These are phyloP conservation scores for Caenorhabditis sinica DNA, from an alignment of 2,888 invertebrate genomes.

Conservation along the genomic window DNA sequence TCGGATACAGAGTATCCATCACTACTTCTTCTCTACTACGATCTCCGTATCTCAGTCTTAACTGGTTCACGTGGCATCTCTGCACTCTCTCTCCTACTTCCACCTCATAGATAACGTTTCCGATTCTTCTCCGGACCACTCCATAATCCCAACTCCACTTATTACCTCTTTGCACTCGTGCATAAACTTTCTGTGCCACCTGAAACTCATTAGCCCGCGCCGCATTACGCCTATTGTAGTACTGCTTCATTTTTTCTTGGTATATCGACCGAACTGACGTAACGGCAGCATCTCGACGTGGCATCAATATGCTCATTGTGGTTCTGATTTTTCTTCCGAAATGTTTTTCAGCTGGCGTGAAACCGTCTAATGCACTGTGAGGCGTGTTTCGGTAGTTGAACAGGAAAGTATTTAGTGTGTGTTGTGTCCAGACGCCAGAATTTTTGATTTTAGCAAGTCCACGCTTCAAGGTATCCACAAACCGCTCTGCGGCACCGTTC, in stretches of 20 bases:
- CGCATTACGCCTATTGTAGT: background rate
- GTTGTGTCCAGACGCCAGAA: background rate
- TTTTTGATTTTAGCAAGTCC: too few species aligned
- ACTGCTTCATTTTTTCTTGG: background rate
- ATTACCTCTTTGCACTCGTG: background rate
- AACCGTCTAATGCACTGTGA: background rate
- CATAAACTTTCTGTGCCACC: background rate
- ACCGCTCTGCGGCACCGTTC: too few species aligned
- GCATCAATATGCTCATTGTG: background rate
- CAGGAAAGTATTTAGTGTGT: conserved; percentile 1
- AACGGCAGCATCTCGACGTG: too few species aligned
- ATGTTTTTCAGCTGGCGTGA: background rate
- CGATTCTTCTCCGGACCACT: background rate
- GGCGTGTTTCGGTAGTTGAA: conserved; percentile 18
- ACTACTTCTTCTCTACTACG: background rate
- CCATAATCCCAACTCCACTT: background rate
- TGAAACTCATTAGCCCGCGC: background rate
- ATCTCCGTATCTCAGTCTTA: background rate
- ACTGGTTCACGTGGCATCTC: background rate
- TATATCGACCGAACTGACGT: background rate
- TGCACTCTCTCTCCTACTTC: background rate
- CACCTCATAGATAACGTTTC: background rate
- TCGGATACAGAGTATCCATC: background rate
- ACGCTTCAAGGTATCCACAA: too few species aligned
- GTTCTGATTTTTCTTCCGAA: background rate